Conservation (phyloP, 1,140 invertebrate species). For the Achatina immaculata region DNA sequence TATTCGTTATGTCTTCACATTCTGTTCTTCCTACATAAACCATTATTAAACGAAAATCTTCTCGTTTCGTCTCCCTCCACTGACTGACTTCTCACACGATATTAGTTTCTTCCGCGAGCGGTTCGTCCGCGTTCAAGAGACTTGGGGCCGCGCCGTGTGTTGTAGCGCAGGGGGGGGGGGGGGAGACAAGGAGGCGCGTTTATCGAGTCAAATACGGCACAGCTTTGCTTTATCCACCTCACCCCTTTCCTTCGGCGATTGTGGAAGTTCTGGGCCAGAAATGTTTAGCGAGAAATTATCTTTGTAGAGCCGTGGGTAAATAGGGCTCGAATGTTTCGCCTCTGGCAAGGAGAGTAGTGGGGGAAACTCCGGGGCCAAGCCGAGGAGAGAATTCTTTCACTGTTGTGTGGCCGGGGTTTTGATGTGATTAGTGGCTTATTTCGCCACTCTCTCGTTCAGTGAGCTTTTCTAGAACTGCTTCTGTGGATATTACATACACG, state of each 20-base stretch:
- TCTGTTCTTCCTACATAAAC: no score
- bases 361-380: conserved; percentile 18
- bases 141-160: background rate
- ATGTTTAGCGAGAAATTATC: conserved; percentile 35
- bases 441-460: background rate
- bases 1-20: no score
- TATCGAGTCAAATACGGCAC: conserved; percentile 18
- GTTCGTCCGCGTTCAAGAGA: no score
- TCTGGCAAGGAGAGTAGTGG: conserved; percentile 6
- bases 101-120: no score
- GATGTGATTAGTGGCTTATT: no score
- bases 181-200: conserved; percentile 3
- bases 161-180: no score
- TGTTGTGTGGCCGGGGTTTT: conserved; percentile 12
- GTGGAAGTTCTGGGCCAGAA: conserved; percentile 27
- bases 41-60: no score
- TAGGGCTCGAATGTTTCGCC: conserved; percentile 8
- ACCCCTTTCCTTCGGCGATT: conserved; percentile 23
- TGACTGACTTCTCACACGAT: no score
- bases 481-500: conserved; percentile 2
- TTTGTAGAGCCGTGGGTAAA: conserved; percentile 30
- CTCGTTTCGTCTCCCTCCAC: no score
- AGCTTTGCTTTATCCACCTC: background rate
- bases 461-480: background rate
- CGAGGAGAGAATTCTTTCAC: conserved; percentile 16